Evolutionary conservation across 2,888 invertebrate genomes (phyloP).

Genomic region (Pandemis heparana): DNA sequence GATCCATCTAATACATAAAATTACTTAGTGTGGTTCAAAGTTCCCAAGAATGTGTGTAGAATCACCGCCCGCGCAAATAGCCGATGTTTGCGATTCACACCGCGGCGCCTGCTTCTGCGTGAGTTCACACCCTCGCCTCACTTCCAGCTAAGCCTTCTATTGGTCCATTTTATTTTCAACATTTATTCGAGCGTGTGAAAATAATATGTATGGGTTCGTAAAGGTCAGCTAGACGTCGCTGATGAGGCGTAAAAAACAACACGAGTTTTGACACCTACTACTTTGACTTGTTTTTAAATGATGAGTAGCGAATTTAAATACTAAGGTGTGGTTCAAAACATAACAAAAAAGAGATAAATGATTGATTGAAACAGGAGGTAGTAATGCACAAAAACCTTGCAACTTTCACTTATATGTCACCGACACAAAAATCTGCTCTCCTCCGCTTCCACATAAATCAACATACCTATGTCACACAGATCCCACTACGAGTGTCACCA

Average conservation of each 20-base stretch:
- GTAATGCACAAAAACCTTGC: too few relatives aligned
- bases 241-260: neutral
- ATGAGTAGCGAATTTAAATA: neutral
- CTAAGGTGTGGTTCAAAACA: too few relatives aligned
- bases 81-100: slow-evolving; percentile 70
- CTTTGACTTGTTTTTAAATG: neutral
- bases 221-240: neutral
- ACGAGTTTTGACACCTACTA: neutral
- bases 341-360: too few relatives aligned
- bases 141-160: slow-evolving; percentile 56
- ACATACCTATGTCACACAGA: too few relatives aligned
- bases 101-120: slow-evolving; percentile 52
- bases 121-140: slow-evolving; percentile 61
- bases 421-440: too few relatives aligned
- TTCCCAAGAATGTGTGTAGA: slow-evolving; percentile 47
- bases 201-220: slow-evolving; percentile 11
- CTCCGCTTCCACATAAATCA: too few relatives aligned
- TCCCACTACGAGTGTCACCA: too few relatives aligned
- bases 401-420: too few relatives aligned
- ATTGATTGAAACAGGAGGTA: too few relatives aligned
- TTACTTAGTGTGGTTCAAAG: neutral
- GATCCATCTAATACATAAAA: too few relatives aligned
- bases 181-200: slow-evolving; percentile 40
- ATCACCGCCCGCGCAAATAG: slow-evolving; percentile 43
- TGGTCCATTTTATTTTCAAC: slow-evolving; percentile 37